Base-by-base conservation (phyloP, 2,888 invertebrate species). In the Hartigia nigra region DNA sequence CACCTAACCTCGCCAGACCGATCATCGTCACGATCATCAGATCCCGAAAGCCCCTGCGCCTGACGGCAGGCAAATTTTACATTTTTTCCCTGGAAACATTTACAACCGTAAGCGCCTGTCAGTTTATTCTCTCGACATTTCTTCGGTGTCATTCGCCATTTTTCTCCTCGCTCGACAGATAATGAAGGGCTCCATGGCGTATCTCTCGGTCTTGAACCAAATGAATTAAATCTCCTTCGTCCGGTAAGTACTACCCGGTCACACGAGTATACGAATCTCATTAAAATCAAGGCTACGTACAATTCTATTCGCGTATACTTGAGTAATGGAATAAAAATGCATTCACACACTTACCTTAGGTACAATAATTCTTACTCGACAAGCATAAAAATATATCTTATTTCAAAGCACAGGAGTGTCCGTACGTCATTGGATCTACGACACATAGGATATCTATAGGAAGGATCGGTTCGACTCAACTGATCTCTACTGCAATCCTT, bases 151-250 rank as follows among this genome's bases (percentile, higher is more conserved):
- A 55, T 55, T 39, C 39, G 39, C 5, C 23, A 23, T 5, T 39
- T 9, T 23, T 55, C 2, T 55, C 23, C 2, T 55, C 14, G 5
- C 23, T 23, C 79, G 76, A n/a, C 39, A 86, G 82, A 84, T 86
- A 36, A 70, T 85, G 74, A 86, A 85, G 77, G 79, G 81, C 11
- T 85, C 83, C 12, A 81, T 82, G 83, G 83, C 83, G 3, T 84
- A 85, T 32, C 81, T 85, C 1, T 85, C 82, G 5, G 84, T 82
- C n/a, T n/a, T 85, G 12, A 83, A 75, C 34, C 81, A 70, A 11
- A 79, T 84, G 4, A 74, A 74, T 5, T 85, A 78, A 77, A 70
- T 31, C 14, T 31, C 14, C 34, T 14, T 32, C 75, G n/a, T 75
- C 70, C 31, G 11, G 39, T 34, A 36, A 14, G n/a, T 72, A 31